Evolutionary conservation across 2,888 invertebrate genomes (phyloP).

Genomic region (Rhorus exstirpatorius): DNA sequence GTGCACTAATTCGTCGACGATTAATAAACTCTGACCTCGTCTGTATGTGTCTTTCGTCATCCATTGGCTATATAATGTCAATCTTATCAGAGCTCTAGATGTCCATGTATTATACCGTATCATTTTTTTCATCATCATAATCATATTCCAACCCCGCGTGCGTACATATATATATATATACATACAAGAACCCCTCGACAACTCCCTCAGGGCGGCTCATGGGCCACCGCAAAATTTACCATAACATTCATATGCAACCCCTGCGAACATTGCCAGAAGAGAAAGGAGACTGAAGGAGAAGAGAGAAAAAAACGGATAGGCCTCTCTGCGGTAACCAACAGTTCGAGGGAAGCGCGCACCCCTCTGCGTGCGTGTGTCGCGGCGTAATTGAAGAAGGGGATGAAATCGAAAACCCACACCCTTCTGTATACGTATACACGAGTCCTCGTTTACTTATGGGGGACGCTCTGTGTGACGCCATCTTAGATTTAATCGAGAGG

Average conservation of each 20-base stretch:
- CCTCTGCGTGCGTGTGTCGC: conserved; percentile 71
- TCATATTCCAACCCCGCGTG: conserved; percentile 48
- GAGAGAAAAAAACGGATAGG: conserved; percentile 72
- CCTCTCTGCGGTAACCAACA: conserved; percentile 78
- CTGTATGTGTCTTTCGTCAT: conserved; percentile 29
- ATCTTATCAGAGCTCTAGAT: conserved; percentile 43
- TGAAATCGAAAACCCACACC: conserved; percentile 55
- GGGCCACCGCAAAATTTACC: conserved; percentile 77
- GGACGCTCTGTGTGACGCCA: conserved; percentile 78
- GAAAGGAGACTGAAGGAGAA: conserved; percentile 63
- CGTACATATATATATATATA: conserved; percentile 60
- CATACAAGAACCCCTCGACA: conserved; percentile 44
- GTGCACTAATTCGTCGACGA: too few species aligned
- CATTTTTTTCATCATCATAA: conserved; percentile 62
- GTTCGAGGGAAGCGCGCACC: conserved; percentile 77
- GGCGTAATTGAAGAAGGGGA: conserved; percentile 80
- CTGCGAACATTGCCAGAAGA: conserved; percentile 66
- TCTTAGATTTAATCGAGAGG: conserved; percentile 84
- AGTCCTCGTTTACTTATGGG: conserved; percentile 39
- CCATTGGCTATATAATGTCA: not conserved
- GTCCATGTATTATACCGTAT: conserved; percentile 34
- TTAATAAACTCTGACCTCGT: not conserved
- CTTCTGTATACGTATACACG: conserved; percentile 7
- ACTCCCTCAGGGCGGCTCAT: conserved; percentile 68
- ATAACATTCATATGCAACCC: conserved; percentile 81